Base-by-base conservation (phyloP, 2,797 vertebrate genomes). In the Apodemus agrarius region DNA sequence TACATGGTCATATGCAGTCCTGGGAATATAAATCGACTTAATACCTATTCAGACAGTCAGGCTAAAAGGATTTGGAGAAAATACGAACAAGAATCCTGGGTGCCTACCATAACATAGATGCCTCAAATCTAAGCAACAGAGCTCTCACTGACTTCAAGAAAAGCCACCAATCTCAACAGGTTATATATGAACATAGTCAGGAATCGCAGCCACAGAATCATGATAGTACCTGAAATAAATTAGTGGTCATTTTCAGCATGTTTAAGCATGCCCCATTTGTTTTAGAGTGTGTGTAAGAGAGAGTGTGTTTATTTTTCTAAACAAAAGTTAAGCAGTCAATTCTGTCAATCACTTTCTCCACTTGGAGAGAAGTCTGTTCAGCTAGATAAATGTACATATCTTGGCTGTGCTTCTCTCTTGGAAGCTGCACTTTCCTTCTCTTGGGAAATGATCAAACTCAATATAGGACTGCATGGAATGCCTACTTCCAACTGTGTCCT, bases 41-140 rank as follows among this genome's bases (percentile, higher is more conserved):
- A 78, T 43, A 78, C 31, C 2, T 61, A 37, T 6, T 46, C 57
- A 17, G 74, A 90, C n/a, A 37, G 59, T 1, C 24, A 29, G 24
- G 9, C 0, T 5, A 19, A 31, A 17, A 19, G 14, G 10, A 19
- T 22, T 54, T 40, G 10, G 13, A 9, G 43, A 59, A 54, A 21
- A 14, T 0, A 16, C 7, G 2, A 40, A 24, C 1, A 11, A 54
- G 52, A 21, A 49, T 12, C 0, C 8, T 16, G 34, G 34, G 34
- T 52, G 2, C 1, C 0, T 46, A 11, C 52, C n/a, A 40, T 13
- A 29, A 49, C 49, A 1, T 0, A 5, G 40, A 34, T 24, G 14
- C 9, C 26, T 7, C 24, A 3, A 34, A 61, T 40, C 59, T 80
- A 43, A 10, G 40, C 1, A 24, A 22, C 2, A 43, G 0, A 80